phyloP scores from a whole-genome alignment of 1,140 invertebrate genomes.

The Thaumetopoea pityocampa region DNA sequence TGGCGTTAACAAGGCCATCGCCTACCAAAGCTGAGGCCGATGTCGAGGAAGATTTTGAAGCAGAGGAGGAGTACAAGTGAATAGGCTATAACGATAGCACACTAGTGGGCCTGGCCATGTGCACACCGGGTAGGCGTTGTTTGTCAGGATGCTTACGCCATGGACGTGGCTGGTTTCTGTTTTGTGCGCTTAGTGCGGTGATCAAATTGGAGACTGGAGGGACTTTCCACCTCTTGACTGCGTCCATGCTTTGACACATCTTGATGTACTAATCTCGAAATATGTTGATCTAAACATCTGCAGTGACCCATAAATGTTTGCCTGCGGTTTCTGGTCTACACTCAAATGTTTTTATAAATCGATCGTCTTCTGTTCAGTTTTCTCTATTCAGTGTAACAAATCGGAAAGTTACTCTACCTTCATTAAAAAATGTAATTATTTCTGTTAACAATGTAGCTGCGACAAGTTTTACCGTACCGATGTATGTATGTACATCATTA shows the following conservation, averaged over 20 bases:
- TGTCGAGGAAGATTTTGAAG: constrained; percentile 69
- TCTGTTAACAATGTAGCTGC: not conserved
- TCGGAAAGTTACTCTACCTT: no score
- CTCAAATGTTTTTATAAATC: constrained; percentile 29
- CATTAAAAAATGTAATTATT: no score
- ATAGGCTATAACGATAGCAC: not conserved
- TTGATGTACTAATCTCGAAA: constrained; percentile 6
- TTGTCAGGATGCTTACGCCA: no score
- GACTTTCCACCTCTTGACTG: not conserved
- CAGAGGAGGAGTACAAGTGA: constrained; percentile 59
- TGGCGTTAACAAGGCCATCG: constrained; percentile 76
- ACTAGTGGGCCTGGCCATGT: constrained; percentile 5
- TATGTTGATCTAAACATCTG: constrained; percentile 4
- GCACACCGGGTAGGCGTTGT: constrained; percentile 1
- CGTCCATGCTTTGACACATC: not conserved
- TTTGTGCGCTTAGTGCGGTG: no score
- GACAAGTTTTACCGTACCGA: no score
- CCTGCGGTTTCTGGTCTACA: constrained; percentile 22
- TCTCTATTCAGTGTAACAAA: constrained; percentile 2
- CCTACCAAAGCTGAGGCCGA: constrained; percentile 77
- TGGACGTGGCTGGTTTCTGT: no score
- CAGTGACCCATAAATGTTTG: constrained; percentile 20
- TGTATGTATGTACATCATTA: no score
- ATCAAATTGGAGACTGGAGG: not conserved
- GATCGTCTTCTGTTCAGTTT: constrained; percentile 13